Evolutionary conservation across 2,888 invertebrate genomes (phyloP), one percentile per base, ranked within the genome.

Genomic region (Frankliniella fusca): DNA sequence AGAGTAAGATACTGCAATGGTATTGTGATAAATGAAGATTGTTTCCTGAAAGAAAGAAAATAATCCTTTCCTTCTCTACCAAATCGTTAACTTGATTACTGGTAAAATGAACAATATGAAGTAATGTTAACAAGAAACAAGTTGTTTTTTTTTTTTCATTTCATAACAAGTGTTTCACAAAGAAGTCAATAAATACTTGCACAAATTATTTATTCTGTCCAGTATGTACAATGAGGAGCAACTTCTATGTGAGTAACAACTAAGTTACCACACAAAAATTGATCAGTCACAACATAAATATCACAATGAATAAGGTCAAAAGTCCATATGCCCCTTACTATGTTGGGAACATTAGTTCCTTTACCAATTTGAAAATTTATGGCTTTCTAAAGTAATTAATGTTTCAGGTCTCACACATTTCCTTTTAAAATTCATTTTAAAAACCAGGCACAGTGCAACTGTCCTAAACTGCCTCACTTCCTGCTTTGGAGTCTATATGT

Each of bases 261-360:
- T 54, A 12, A 54, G 54, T 54, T 20, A 20, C 27, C 70, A 76
- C 70, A 76, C 23, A 76, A 76, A 76, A 76, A 76, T 76, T 76
- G 70, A 76, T 76, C 70, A 76, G 70, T 76, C 70, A 76, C 70
- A 76, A 76, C 70, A 76, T 76, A 76, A 76, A 76, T 76, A 76
- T 76, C 70, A 76, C 70, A 76, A 27, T 76, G 27, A 23, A 38
- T 38, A 38, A 38, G 38, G 38, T 38, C 38, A 38, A 38, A 38
- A 38, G 38, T 5, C 38, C 38, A 38, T 38, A 38, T 38, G 38
- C 54, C 54, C 15, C 18, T 54, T 54, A 15, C 20, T 5, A 15
- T 54, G 7, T 54, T 5, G 54, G 54, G 54, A 54, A 54, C 54
- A 38, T 5, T 5, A 38, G 38, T 38, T 38, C 5, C 38, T 38